Percentiles rank a stretch among this genome's conserved stretches.
Conservation (phyloP, 1,140 invertebrate species). For the Solenopsis fugax region DNA sequence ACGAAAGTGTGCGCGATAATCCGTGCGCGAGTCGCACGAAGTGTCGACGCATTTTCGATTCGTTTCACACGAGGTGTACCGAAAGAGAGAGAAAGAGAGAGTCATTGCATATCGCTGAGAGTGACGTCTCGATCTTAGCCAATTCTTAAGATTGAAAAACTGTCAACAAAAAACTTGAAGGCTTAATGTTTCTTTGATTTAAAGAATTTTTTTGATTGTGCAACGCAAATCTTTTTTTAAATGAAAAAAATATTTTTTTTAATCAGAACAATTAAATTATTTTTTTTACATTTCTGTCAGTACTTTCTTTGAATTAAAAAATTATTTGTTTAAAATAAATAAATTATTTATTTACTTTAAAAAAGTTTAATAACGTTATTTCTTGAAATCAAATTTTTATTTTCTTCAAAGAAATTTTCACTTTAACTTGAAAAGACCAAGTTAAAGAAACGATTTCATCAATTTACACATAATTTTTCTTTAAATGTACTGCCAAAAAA, state of each 20-base stretch:
- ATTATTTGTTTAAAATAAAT: neutral
- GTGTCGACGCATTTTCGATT: constrained; percentile 67
- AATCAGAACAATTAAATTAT: no score
- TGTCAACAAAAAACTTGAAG: neutral
- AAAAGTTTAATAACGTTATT: no score
- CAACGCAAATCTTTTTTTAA: no score
- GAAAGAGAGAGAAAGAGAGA: neutral
- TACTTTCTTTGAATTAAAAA: neutral
- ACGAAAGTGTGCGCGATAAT: constrained; percentile 66
- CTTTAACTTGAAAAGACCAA: no score
- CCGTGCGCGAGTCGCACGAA: constrained; percentile 29
- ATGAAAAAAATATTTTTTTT: no score
- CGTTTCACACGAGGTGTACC: constrained; percentile 61
- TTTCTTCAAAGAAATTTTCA: no score
- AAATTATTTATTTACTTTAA: no score
- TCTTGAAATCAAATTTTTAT: no score
- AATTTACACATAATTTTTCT: no score
- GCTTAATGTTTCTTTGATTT: neutral
- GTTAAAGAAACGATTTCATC: no score
- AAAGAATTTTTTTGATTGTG: neutral
- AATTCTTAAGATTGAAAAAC: neutral
- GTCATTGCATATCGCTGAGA: neutral
- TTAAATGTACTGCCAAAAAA: neutral
- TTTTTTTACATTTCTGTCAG: neutral
- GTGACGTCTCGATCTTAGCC: neutral